A percentile compares a stretch with the other conserved stretches of the same genome.
These are phyloP conservation scores for Pontoporia blainvillei DNA, from an alignment of 2,113 vertebrate genomes.

Conservation along the genomic window DNA sequence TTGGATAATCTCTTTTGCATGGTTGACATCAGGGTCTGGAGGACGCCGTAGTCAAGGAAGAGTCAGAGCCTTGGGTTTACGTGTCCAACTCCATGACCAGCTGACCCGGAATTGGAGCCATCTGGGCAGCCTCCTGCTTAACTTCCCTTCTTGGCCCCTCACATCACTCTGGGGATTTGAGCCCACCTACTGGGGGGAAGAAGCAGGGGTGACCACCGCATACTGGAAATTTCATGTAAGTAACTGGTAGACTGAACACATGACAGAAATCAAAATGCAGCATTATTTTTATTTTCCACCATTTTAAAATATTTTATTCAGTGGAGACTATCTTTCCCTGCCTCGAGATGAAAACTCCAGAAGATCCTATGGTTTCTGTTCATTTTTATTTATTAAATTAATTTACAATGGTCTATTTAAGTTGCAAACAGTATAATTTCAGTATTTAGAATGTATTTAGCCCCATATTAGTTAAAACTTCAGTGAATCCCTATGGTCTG, in stretches of 20 bases:
- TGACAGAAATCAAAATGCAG: not conserved
- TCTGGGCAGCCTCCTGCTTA: not conserved
- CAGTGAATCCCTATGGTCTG: not conserved
- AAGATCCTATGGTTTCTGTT: not conserved
- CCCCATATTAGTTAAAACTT: not conserved
- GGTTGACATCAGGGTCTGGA: not conserved
- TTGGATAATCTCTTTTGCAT: not conserved
- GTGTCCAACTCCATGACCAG: not conserved
- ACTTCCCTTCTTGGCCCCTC: not conserved
- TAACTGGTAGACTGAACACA: not conserved
- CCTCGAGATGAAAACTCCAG: not conserved
- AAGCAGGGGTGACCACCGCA: not conserved
- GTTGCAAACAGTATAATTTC: not conserved
- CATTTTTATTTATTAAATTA: not conserved
- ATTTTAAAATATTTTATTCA: not conserved
- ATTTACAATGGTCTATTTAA: not conserved
- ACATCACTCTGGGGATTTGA: not conserved
- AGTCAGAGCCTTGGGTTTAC: not conserved
- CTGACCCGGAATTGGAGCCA: not conserved
- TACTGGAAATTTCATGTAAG: not conserved
- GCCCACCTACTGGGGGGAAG: not conserved
- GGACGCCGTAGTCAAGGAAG: not conserved
- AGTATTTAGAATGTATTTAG: not conserved
- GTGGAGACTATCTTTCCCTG: not conserved
- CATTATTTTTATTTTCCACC: not conserved